These are phyloP conservation scores for Diabrotica undecimpunctata DNA, from an alignment of 1,140 invertebrate species.

Conservation along the genomic window DNA sequence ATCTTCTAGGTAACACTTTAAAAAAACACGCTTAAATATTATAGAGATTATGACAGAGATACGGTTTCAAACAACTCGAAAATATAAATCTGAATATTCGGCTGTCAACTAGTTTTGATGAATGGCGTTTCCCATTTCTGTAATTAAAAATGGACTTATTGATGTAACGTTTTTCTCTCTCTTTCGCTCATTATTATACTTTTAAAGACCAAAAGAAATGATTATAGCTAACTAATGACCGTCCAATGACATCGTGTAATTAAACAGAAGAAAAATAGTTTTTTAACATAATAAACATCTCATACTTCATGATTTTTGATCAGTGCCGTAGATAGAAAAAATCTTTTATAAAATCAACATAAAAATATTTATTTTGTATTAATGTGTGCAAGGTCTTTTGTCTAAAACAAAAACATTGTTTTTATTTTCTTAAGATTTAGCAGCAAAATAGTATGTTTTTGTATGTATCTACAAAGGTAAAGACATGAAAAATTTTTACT, in stretches of 20 bases:
- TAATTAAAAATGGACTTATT: conserved; percentile 11
- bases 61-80: not conserved
- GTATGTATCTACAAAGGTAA: no score
- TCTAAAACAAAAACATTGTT: no score
- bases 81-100: conserved; percentile 8
- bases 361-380: no score
- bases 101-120: conserved; percentile 13
- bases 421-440: no score
- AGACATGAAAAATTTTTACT: no score
- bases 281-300: conserved; percentile 30
- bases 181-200: conserved; percentile 17
- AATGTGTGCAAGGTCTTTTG: no score
- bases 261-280: conserved; percentile 31
- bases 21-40: no score
- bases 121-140: conserved; percentile 6
- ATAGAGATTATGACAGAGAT: no score
- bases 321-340: no score
- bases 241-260: conserved; percentile 30
- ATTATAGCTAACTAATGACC: conserved; percentile 23
- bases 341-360: no score
- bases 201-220: conserved; percentile 18
- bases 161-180: conserved; percentile 10
- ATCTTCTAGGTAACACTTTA: no score
- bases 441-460: no score
- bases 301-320: conserved; percentile 9